phyloP scores from a whole-genome alignment of 1,140 invertebrate genomes.

The Dolichoris vasculosae region DNA sequence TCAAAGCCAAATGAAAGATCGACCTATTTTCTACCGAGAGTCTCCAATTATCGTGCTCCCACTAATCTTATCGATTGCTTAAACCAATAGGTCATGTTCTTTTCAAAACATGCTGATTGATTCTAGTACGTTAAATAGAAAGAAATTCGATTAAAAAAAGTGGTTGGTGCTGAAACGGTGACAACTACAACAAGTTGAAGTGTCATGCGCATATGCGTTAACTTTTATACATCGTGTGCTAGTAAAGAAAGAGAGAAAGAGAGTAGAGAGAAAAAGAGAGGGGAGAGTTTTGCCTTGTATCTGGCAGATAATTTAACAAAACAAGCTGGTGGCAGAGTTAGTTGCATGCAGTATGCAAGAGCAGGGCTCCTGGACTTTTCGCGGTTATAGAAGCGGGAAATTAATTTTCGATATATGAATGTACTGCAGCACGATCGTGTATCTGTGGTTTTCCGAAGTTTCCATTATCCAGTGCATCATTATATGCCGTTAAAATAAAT shows the following conservation, averaged over 20 bases:
- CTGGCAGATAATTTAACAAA: constrained; percentile 48
- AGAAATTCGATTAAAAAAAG: constrained; percentile 22
- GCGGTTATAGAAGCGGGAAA: background rate
- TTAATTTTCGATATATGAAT: constrained; percentile 25
- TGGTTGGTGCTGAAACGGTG: background rate
- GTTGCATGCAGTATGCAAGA: background rate
- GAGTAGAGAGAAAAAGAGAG: background rate
- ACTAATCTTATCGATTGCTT: background rate
- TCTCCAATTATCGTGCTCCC: background rate
- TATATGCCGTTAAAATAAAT: background rate
- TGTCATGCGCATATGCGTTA: constrained; percentile 17
- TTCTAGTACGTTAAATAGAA: background rate
- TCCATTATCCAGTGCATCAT: constrained; percentile 11
- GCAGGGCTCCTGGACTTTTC: background rate
- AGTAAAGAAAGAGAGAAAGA: background rate
- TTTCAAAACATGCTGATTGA: background rate
- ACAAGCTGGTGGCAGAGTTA: constrained; percentile 32
- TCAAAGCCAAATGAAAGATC: background rate
- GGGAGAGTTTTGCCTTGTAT: constrained; percentile 17
- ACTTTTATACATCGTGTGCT: background rate
- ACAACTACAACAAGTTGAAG: background rate
- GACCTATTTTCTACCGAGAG: background rate
- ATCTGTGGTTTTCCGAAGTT: constrained; percentile 20
- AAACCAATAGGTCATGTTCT: background rate
- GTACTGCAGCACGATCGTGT: background rate